phyloP scores from a whole-genome alignment of 2,113 vertebrate genomes.

The Tragelaphus strepsiceros region DNA sequence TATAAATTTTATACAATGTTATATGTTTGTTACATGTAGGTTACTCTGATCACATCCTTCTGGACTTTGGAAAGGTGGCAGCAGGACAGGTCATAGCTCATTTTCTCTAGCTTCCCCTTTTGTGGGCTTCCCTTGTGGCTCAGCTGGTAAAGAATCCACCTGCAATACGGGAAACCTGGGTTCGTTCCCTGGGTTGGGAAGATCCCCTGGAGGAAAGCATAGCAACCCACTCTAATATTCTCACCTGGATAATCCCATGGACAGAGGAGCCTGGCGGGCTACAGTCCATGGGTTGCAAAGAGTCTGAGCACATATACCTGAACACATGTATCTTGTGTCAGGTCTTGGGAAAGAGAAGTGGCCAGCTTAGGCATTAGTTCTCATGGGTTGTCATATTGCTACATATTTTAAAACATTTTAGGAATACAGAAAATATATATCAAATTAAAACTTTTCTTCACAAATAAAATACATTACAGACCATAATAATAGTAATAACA shows the following conservation, averaged over 20 bases:
- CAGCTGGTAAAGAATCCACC: not conserved
- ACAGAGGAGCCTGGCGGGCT: not conserved
- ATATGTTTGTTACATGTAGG: not conserved
- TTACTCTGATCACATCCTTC: not conserved
- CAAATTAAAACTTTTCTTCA: slow-evolving; percentile 18
- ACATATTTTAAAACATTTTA: not conserved
- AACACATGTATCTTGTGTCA: not conserved
- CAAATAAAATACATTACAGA: not conserved
- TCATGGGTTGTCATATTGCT: not conserved
- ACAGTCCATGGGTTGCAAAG: not conserved
- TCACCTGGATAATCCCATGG: not conserved
- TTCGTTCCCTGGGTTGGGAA: not conserved
- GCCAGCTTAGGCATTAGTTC: not conserved
- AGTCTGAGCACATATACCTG: not conserved
- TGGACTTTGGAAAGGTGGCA: not conserved
- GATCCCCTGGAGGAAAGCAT: not conserved
- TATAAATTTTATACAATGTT: not conserved
- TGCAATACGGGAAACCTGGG: not conserved
- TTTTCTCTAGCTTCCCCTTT: not conserved
- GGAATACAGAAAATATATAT: not conserved
- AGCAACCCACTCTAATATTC: not conserved
- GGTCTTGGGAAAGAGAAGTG: not conserved
- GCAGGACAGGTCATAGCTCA: not conserved
- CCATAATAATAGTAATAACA: not conserved
- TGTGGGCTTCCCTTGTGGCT: not conserved